phyloP scores from a whole-genome alignment of 2,797 vertebrate species.

The Furcifer pardalis region DNA sequence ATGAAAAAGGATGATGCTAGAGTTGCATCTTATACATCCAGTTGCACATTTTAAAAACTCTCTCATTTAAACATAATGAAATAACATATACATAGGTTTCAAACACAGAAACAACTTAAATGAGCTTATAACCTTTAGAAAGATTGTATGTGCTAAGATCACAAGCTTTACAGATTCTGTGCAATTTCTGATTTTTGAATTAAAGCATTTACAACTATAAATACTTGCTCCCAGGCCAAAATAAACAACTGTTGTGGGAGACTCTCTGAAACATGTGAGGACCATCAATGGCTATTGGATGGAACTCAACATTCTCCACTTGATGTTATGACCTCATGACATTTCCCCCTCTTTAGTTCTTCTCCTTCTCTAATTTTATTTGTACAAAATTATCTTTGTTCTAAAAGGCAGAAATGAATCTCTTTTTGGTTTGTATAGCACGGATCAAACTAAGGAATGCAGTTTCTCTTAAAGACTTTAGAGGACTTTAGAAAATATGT shows the following conservation, averaged over 20 bases:
- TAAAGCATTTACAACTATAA: not conserved
- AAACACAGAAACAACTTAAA: not conserved
- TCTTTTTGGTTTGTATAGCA: not conserved
- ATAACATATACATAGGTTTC: not conserved
- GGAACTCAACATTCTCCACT: not conserved
- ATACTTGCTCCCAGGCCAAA: not conserved
- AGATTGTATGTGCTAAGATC: not conserved
- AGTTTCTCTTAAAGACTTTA: not conserved
- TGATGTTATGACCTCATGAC: not conserved
- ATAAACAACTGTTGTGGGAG: not conserved
- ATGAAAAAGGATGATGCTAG: too few relatives aligned
- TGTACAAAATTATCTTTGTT: constrained; percentile 11
- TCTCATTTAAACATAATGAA: not conserved
- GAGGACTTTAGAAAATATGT: not conserved
- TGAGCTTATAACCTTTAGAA: not conserved
- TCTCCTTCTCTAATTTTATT: not conserved
- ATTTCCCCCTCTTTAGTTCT: not conserved
- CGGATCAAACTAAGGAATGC: not conserved
- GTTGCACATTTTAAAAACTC: too few relatives aligned
- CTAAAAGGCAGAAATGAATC: not conserved
- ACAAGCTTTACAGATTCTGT: not conserved
- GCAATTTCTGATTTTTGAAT: not conserved
- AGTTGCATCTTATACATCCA: too few relatives aligned
- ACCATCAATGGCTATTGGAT: not conserved
- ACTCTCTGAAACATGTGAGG: not conserved